These are phyloP conservation scores for Calephelis virginiensis DNA, from an alignment of 1,140 invertebrate species.

Conservation along the genomic window DNA sequence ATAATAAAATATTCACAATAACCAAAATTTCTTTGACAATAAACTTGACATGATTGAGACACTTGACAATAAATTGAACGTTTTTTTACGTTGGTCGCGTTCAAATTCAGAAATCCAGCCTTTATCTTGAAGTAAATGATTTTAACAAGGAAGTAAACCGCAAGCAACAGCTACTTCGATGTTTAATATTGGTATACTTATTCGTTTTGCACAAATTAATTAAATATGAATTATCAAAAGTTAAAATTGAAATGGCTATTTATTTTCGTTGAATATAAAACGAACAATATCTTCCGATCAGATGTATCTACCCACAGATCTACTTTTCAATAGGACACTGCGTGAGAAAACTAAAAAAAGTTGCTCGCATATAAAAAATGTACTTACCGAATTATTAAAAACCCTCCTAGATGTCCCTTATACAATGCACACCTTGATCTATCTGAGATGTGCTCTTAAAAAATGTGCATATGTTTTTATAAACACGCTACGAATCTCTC, in stretches of 20 bases:
- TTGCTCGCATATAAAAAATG: constrained; percentile 67
- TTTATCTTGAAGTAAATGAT: too few relatives aligned
- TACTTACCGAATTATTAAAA: constrained; percentile 66
- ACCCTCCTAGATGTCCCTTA: constrained; percentile 60
- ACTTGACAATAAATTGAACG: too few relatives aligned
- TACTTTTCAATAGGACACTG: constrained; percentile 52
- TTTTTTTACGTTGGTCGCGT: too few relatives aligned
- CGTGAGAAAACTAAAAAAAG: constrained; percentile 76
- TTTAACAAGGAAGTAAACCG: too few relatives aligned
- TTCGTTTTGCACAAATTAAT: too few relatives aligned
- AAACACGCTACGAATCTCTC: constrained; percentile 54
- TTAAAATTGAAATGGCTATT: constrained; percentile 3
- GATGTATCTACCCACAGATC: constrained; percentile 77
- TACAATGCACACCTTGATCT: constrained; percentile 64
- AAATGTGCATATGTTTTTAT: constrained; percentile 76
- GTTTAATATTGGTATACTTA: too few relatives aligned
- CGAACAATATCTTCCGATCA: constrained; percentile 35
- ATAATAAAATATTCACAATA: too few relatives aligned
- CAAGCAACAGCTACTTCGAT: too few relatives aligned
- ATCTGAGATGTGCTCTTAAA: constrained; percentile 61
- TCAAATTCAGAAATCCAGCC: too few relatives aligned
- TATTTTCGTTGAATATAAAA: constrained; percentile 13
- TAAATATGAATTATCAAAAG: not conserved
- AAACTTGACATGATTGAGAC: too few relatives aligned
- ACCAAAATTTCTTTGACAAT: too few relatives aligned